Evolutionary conservation across 2,797 vertebrate genomes (phyloP).

Genomic region (Peromyscus melanophrys): DNA sequence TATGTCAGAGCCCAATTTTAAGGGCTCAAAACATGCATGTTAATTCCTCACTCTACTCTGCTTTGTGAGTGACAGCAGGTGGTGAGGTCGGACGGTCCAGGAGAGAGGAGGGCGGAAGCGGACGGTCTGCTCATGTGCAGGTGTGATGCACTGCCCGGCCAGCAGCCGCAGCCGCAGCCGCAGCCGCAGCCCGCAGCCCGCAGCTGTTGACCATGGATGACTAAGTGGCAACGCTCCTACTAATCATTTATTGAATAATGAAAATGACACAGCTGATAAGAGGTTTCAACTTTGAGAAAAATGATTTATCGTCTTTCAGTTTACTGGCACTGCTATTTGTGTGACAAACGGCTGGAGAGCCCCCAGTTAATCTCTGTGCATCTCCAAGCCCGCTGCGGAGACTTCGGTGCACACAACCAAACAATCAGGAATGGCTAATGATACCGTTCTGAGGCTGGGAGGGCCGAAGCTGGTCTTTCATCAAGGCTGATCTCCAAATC

Average conservation of each 20-base stretch:
- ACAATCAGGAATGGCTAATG: constrained; percentile 77
- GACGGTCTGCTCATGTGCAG: background rate
- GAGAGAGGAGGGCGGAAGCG: background rate
- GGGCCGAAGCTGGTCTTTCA: constrained; percentile 77
- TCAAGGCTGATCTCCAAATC: constrained; percentile 85
- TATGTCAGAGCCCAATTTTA: background rate
- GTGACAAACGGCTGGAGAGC: constrained; percentile 90
- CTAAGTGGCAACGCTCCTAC: constrained; percentile 93
- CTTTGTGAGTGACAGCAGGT: background rate
- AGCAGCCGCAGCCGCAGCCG: background rate
- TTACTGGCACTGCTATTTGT: constrained; percentile 91
- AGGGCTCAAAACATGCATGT: background rate
- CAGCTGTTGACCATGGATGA: constrained; percentile 86
- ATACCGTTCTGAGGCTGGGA: background rate
- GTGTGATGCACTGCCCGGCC: background rate
- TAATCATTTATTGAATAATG: constrained; percentile 97
- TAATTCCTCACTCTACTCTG: background rate
- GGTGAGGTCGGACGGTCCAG: background rate
- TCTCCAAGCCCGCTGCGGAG: constrained; percentile 72
- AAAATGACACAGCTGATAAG: constrained; percentile 97
- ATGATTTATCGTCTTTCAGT: constrained; percentile 96
- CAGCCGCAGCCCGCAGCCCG: background rate
- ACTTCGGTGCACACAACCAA: constrained; percentile 75
- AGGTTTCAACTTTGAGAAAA: constrained; percentile 94
- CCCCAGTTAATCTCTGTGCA: constrained; percentile 88